Evolutionary conservation across 2,113 vertebrate genomes (phyloP), one percentile per base, ranked within the genome.

Genomic region (Colossoma macropomum): DNA sequence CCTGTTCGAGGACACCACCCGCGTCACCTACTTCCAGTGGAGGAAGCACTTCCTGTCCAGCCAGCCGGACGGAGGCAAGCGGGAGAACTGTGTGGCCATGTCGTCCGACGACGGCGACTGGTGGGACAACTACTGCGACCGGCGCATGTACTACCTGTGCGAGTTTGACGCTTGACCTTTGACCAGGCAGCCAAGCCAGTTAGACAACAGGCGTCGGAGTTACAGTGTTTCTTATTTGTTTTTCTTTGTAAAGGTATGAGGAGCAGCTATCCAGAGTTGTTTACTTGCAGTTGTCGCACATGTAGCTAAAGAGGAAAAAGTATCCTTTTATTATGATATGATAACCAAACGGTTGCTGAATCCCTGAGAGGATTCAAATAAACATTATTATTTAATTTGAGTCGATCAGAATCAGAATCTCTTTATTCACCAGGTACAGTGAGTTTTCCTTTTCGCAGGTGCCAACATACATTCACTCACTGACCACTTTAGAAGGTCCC

Each of bases 101-200:
- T 94, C 96, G 19, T 96, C 96, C 0, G 96, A 97, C 30, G 95
- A 97, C 2, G 97, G 97, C 2, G 96, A 96, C 82, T 98, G 96
- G 96, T 98, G 96, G 97, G 96, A 98, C 89, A 96, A 96, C 85
- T 96, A 96, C 93, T 97, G 97, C 62, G 93, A 95, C 60, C 92
- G 96, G 69, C 94, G 92, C 84, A 96, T 97, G 93, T 96, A 96
- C 92, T 97, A 95, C 73, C 85, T 96, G 70, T 98, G 97, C 87
- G 96, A 97, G 91, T 98, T 95, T 65, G 94, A 95, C 1, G 91
- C 92, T 86, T 90, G 86, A 89, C 10, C 21, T 60, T 17, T 30
- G 38, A 50, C 68, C 68, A 15, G n/a, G 2, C 2, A 19, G 63
- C 5, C 63, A 66, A 1, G 63, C 11, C 23, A 25, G 16, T 28